phyloP scores from a whole-genome alignment of 2,888 invertebrate species.

The Pharmacophagus antenor region DNA sequence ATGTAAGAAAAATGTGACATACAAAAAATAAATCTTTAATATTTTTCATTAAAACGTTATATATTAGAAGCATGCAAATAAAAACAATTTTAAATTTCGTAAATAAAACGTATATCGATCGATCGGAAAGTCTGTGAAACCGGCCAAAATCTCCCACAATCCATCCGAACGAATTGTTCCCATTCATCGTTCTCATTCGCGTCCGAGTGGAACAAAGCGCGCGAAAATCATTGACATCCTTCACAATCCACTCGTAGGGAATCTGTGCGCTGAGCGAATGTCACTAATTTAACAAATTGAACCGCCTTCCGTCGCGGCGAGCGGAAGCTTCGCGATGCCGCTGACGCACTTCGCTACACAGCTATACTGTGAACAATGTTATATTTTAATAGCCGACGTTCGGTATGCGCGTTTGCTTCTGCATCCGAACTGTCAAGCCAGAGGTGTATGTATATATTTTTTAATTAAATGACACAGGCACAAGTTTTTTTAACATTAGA shows the following conservation, averaged over 20 bases:
- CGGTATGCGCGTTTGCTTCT: background rate
- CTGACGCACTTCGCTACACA: conserved; percentile 43
- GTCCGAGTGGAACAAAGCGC: conserved; percentile 41
- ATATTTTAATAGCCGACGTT: conserved; percentile 21
- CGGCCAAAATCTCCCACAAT: background rate
- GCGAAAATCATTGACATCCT: conserved; percentile 48
- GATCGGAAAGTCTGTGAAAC: too few relatives aligned
- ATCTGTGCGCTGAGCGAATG: conserved; percentile 57
- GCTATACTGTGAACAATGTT: conserved; percentile 33
- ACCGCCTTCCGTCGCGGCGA: conserved; percentile 64
- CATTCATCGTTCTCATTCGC: conserved; percentile 16
- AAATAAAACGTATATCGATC: too few relatives aligned
- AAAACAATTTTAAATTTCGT: too few relatives aligned
- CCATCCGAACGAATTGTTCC: conserved; percentile 14
- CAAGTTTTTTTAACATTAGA: background rate
- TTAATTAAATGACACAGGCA: background rate
- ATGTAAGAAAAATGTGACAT: too few relatives aligned
- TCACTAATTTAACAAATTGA: conserved; percentile 69
- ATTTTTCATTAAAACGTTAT: too few relatives aligned
- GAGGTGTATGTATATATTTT: background rate
- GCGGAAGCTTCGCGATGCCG: conserved; percentile 59
- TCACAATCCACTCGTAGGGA: conserved; percentile 44
- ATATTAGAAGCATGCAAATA: too few relatives aligned
- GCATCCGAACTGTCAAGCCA: background rate
- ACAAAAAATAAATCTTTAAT: too few relatives aligned